Conservation (phyloP, 2,113 vertebrate genomes). For the Aleadryas rufinucha region DNA sequence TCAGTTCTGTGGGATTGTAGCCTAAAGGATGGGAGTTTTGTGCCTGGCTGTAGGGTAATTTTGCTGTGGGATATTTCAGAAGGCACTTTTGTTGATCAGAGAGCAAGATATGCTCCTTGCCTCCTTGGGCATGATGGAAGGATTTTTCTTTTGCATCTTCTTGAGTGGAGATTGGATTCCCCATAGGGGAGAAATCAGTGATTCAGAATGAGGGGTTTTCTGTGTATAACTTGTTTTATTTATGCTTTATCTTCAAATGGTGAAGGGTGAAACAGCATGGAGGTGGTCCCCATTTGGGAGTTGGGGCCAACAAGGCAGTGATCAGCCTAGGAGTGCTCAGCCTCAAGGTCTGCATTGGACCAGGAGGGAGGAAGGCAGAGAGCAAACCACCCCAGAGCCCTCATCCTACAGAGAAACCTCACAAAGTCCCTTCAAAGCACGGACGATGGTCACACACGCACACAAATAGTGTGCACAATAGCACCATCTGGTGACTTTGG, state of each 20-base stretch:
- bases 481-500: slow-evolving; percentile 56
- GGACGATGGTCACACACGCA: rapidly evolving
- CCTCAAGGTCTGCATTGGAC: not conserved
- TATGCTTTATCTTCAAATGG: not conserved
- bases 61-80: not conserved
- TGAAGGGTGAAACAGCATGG: not conserved
- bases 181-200: not conserved
- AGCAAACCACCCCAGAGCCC: not conserved
- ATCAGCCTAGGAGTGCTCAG: not conserved
- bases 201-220: not conserved
- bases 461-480: slow-evolving; percentile 44
- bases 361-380: not conserved
- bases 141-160: not conserved
- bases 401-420: not conserved
- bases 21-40: not conserved
- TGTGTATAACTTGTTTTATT: not conserved
- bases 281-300: not conserved
- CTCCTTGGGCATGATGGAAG: not conserved
- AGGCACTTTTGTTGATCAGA: not conserved
- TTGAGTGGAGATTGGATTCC: not conserved
- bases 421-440: not conserved
- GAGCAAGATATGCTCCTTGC: not conserved
- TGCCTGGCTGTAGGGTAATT: not conserved
- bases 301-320: rapidly evolving
- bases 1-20: not conserved